Percentiles rank a stretch among this genome's conserved stretches.
Conservation (phyloP, 2,888 invertebrate species). For the Deilephila porcellus region DNA sequence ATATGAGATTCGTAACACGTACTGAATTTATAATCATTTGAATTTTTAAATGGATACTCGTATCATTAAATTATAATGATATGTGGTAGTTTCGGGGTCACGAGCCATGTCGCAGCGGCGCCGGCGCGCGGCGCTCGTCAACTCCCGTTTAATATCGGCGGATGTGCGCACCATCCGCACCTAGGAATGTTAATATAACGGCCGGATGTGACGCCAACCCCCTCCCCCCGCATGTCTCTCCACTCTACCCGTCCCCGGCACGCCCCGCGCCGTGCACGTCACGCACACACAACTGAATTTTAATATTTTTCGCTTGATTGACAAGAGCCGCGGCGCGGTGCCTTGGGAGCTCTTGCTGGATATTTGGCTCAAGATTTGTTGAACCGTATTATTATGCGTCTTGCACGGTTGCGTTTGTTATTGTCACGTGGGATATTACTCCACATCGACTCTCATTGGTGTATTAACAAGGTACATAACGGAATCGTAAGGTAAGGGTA, state of each 20-base stretch:
- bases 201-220: constrained; percentile 40
- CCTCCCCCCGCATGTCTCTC: constrained; percentile 16
- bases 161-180: constrained; percentile 31
- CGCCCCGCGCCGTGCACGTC: background rate
- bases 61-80: background rate
- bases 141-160: constrained; percentile 30
- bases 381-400: background rate
- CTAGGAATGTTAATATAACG: constrained; percentile 38
- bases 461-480: no score
- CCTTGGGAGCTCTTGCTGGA: background rate
- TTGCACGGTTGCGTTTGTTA: background rate
- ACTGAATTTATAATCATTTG: background rate
- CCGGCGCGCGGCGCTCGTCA: background rate
- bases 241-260: background rate
- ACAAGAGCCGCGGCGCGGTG: constrained; percentile 32
- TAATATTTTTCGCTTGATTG: constrained; percentile 48
- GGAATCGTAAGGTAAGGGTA: no score
- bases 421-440: background rate
- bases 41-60: background rate
- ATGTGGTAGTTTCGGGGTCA: background rate
- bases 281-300: constrained; percentile 36
- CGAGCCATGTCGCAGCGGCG: background rate
- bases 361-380: background rate
- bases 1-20: no score
- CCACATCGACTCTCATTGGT: no score